These are phyloP conservation scores for Chlorops oryzae DNA, from an alignment of 1,140 invertebrate species.

Conservation along the genomic window DNA sequence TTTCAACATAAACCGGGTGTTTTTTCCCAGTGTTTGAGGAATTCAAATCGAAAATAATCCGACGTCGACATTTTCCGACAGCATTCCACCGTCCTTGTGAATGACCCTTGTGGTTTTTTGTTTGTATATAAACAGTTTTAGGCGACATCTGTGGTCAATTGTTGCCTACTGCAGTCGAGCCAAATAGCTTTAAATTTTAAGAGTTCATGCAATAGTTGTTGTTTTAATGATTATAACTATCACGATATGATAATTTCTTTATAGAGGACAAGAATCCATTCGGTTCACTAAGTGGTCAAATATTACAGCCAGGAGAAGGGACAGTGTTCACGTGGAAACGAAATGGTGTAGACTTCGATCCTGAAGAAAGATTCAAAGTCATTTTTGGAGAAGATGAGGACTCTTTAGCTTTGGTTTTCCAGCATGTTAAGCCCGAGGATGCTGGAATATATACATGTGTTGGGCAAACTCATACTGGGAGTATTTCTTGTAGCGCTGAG, in stretches of 20 bases:
- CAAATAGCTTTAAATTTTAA: conserved; percentile 32
- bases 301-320: conserved; percentile 68
- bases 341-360: conserved; percentile 83
- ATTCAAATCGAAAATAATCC: no score
- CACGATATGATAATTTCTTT: conserved; percentile 15
- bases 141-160: no score
- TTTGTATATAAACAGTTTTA: no score
- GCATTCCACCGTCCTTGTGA: no score
- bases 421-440: conserved; percentile 88
- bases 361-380: conserved; percentile 90
- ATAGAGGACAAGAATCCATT: conserved; percentile 76
- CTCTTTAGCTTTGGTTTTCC: conserved; percentile 84
- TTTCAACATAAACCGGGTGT: no score
- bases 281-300: conserved; percentile 60
- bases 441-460: conserved; percentile 92
- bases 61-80: no score
- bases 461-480: conserved; percentile 83
- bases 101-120: no score
- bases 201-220: conserved; percentile 20
- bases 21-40: no score
- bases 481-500: conserved; percentile 89
- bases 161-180: no score
- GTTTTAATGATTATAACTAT: background rate
- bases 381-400: conserved; percentile 88
- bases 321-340: conserved; percentile 84